Evolutionary conservation across 2,888 invertebrate species (phyloP).

Genomic region (Synanthedon formicaeformis): DNA sequence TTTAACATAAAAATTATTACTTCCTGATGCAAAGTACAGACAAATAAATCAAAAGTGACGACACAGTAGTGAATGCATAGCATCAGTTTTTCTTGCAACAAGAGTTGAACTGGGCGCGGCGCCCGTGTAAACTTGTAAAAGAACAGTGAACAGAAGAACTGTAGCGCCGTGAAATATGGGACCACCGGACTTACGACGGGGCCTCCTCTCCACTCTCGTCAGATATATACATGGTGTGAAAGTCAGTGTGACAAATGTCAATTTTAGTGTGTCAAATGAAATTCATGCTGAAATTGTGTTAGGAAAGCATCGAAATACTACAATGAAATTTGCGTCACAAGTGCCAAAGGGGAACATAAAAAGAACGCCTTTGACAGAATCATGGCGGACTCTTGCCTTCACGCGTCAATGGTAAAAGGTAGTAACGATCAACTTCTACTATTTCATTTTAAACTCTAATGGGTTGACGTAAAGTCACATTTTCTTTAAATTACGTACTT

Average conservation of each 20-base stretch:
- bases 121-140: conserved; percentile 35
- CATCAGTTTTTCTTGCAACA: conserved; percentile 5
- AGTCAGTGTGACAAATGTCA: conserved; percentile 4
- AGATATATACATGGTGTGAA: conserved; percentile 14
- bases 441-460: too few species aligned
- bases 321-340: too few species aligned
- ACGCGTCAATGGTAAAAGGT: too few species aligned
- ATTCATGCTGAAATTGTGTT: too few species aligned
- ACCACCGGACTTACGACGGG: conserved; percentile 46
- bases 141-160: conserved; percentile 16
- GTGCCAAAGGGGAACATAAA: too few species aligned
- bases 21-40: not conserved
- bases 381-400: too few species aligned
- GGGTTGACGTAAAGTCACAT: too few species aligned
- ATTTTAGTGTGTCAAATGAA: conserved; percentile 10
- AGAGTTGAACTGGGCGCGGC: conserved; percentile 13
- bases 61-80: not conserved
- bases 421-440: too few species aligned
- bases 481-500: too few species aligned
- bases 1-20: not conserved
- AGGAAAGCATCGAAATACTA: too few species aligned
- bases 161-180: conserved; percentile 48
- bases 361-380: too few species aligned
- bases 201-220: conserved; percentile 14
- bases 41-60: not conserved